Evolutionary conservation across 2,113 vertebrate genomes (phyloP), one percentile per base, ranked within the genome.

Genomic region (Apodemus sylvaticus): DNA sequence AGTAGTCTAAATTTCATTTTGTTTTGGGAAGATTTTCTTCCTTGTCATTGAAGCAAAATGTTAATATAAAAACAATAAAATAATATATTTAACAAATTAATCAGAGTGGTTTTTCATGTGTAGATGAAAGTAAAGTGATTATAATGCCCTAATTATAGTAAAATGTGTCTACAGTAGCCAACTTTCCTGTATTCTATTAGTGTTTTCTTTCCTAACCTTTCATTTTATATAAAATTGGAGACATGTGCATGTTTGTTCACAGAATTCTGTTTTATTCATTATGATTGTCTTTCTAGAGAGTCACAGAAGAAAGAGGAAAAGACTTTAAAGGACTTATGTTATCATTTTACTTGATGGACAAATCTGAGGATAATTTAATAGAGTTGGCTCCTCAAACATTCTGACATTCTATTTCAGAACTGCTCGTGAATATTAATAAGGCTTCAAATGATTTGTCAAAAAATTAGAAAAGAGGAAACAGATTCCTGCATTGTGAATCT

Each of bases 361-460:
- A 86, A 70, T 62, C 45, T 8, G n/a, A 39, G 19, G 48, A 86
- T 9, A 92, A 85, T 73, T 96, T 94, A 89, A 86, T 86, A 64
- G 31, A 85, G 48, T 89, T 92, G 86, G 83, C 70, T 90, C 66
- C 92, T 85, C 77, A 71, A 96, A 95, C 16, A 96, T 39, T 26
- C 85, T 79, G n/a, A 93, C 68, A 64, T 96, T 94, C 73, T 93
- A 93, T 85, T 95, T 96, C 66, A 86, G 82, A 96, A 34, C 73
- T 53, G 53, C 45, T 88, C 86, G 90, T 94, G 91, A 95, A 96
- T 90, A 96, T 88, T 97, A 90, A 92, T 92, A 70, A 92, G 16
- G 0, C 34, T 95, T 91, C 66, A 71, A 94, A 85, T 89, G 81
- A 94, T 91, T 95, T 91, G 22, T 76, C 89, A n/a, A 53, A 92